phyloP scores from a whole-genome alignment of 2,113 vertebrate species.

The Callorhinus ursinus region DNA sequence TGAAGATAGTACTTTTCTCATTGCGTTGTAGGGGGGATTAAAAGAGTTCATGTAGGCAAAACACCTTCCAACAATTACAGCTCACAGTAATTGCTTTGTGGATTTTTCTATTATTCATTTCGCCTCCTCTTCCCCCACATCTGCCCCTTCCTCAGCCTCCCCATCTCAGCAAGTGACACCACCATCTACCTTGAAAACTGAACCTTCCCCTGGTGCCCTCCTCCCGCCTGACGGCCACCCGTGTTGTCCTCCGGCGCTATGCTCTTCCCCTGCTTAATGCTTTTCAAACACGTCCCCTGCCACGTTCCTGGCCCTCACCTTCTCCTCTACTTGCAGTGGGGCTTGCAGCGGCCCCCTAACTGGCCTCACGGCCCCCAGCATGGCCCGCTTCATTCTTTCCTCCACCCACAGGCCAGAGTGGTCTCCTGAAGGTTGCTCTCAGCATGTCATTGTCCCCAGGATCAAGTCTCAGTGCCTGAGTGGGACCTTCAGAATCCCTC shows the following conservation, averaged over 20 bases:
- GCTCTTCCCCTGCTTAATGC: neutral
- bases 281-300: too few relatives aligned
- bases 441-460: neutral
- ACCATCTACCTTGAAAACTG: neutral
- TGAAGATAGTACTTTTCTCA: fast-evolving
- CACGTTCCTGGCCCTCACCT: neutral
- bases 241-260: fast-evolving
- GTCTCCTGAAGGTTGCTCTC: neutral
- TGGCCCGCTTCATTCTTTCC: neutral
- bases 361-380: fast-evolving
- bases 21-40: neutral
- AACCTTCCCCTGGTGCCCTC: neutral
- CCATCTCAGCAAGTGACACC: neutral
- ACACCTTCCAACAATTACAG: neutral
- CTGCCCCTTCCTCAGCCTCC: neutral
- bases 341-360: too few relatives aligned
- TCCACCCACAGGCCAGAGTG: neutral
- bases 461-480: neutral
- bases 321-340: neutral
- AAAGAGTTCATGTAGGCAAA: neutral
- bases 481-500: neutral
- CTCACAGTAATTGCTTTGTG: fast-evolving
- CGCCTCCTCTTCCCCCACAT: neutral
- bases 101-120: fast-evolving
- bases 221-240: neutral